Evolutionary conservation across 1,140 invertebrate species (phyloP).

Genomic region (Lasioglossum albipes): DNA sequence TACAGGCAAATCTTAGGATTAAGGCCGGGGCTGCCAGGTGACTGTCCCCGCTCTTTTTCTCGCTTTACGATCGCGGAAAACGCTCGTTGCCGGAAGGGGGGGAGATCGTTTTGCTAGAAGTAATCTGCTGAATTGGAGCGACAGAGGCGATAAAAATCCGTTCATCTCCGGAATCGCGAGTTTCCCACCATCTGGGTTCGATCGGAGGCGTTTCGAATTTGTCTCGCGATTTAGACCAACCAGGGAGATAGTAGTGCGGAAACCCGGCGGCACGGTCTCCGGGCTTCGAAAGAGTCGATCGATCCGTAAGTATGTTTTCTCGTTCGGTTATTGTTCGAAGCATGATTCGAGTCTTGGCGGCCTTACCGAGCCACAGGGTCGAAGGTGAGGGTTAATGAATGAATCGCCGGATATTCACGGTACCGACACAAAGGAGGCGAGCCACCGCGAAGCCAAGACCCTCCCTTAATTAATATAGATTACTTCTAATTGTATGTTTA

Average conservation of each 20-base stretch:
- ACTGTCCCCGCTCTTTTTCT: slow-evolving; percentile 52
- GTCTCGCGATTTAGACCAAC: too few species aligned
- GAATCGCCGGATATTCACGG: slow-evolving; percentile 79
- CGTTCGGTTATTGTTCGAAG: slow-evolving; percentile 73
- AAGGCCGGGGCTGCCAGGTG: slow-evolving; percentile 63
- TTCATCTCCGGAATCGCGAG: neutral
- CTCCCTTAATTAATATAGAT: slow-evolving; percentile 80
- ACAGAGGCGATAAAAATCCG: slow-evolving; percentile 16
- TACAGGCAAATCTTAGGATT: slow-evolving; percentile 73
- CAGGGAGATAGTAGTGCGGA: too few species aligned
- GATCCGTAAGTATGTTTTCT: slow-evolving; percentile 38
- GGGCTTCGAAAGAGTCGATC: neutral
- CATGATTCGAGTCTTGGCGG: slow-evolving; percentile 62
- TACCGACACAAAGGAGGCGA: slow-evolving; percentile 74
- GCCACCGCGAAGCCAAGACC: slow-evolving; percentile 70
- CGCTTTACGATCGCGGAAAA: slow-evolving; percentile 57
- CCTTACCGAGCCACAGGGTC: slow-evolving; percentile 65
- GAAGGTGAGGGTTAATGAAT: slow-evolving; percentile 79
- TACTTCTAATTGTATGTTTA: slow-evolving; percentile 80
- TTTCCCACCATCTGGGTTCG: too few species aligned
- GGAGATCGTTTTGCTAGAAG: slow-evolving; percentile 47
- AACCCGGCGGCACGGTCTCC: too few species aligned
- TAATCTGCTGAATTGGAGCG: slow-evolving; percentile 44
- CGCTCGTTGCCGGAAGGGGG: slow-evolving; percentile 10
- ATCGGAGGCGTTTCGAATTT: neutral